These are phyloP conservation scores for Hirtodrosophila confusa DNA, from an alignment of 2,888 invertebrate species.

Conservation along the genomic window DNA sequence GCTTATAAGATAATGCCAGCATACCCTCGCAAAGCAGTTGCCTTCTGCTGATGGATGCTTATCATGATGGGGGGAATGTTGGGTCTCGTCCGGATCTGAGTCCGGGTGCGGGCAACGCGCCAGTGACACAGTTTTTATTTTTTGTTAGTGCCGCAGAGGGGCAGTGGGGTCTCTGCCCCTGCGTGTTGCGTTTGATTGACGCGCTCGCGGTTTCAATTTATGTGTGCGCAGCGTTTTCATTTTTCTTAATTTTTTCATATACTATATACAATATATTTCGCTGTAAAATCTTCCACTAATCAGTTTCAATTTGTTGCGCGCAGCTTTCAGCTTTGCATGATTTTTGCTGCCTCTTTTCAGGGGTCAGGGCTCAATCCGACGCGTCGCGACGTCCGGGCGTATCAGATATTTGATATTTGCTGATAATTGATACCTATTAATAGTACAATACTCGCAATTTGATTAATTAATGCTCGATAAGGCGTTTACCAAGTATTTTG, in stretches of 20 bases:
- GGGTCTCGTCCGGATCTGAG: conserved; percentile 47
- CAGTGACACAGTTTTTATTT: conserved; percentile 70
- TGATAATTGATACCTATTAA: conserved; percentile 40
- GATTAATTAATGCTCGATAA: conserved; percentile 51
- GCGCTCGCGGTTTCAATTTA: conserved; percentile 56
- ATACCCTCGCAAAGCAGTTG: conserved; percentile 25
- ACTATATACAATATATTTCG: not conserved
- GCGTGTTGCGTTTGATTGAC: conserved; percentile 49
- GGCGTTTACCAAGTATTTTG: conserved; percentile 11
- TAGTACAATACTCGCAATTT: conserved; percentile 33
- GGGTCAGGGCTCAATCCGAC: too few relatives aligned
- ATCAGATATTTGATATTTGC: conserved; percentile 10
- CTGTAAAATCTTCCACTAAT: conserved; percentile 33
- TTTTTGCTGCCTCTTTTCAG: not conserved
- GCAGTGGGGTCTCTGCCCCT: conserved; percentile 4
- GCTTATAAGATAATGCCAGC: conserved; percentile 13
- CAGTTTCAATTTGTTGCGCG: conserved; percentile 46
- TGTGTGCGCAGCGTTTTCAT: conserved; percentile 57
- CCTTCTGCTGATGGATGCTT: conserved; percentile 46
- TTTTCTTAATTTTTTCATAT: conserved; percentile 11
- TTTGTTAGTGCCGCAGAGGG: too few relatives aligned
- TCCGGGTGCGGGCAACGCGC: conserved; percentile 33
- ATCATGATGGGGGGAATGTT: conserved; percentile 45
- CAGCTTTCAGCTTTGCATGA: conserved; percentile 2
- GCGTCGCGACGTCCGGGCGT: not conserved